Evolutionary conservation across 2,888 invertebrate genomes (phyloP).

Genomic region (Meliscaeva auricollis): DNA sequence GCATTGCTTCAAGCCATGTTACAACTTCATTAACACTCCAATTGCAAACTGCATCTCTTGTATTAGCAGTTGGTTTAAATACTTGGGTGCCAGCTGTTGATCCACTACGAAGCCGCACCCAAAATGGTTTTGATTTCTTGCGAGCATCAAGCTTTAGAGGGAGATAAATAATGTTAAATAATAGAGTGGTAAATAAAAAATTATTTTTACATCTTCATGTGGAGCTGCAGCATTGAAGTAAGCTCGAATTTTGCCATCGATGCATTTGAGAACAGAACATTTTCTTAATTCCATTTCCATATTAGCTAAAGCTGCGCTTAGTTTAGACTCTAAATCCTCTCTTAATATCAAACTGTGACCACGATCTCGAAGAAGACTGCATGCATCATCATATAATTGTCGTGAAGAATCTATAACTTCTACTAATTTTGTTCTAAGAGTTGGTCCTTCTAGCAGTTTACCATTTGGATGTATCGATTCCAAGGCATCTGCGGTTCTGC

Average conservation of each 20-base stretch:
- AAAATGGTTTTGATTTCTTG: slow-evolving; percentile 88
- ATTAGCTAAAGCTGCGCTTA: slow-evolving; percentile 88
- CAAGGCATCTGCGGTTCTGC: slow-evolving; percentile 88
- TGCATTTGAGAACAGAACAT: slow-evolving; percentile 85
- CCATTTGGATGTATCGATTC: slow-evolving; percentile 93
- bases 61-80: slow-evolving; percentile 81
- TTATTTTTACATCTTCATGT: slow-evolving; percentile 82
- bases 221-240: slow-evolving; percentile 83
- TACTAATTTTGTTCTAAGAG: slow-evolving; percentile 90
- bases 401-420: slow-evolving; percentile 84
- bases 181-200: not conserved
- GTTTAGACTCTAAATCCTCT: slow-evolving; percentile 88
- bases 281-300: slow-evolving; percentile 90
- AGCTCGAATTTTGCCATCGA: slow-evolving; percentile 82
- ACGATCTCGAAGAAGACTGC: slow-evolving; percentile 88
- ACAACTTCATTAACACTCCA: slow-evolving; percentile 97
- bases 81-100: slow-evolving; percentile 81
- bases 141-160: slow-evolving; percentile 84
- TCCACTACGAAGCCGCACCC: slow-evolving; percentile 87
- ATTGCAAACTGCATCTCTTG: slow-evolving; percentile 85
- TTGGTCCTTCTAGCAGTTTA: slow-evolving; percentile 91
- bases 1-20: slow-evolving; percentile 94
- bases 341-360: slow-evolving; percentile 87
- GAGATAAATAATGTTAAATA: slow-evolving; percentile 1
- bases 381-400: slow-evolving; percentile 90